These are phyloP conservation scores for Centroberyx gerrardi DNA, from an alignment of 2,797 vertebrate genomes.

Conservation along the genomic window DNA sequence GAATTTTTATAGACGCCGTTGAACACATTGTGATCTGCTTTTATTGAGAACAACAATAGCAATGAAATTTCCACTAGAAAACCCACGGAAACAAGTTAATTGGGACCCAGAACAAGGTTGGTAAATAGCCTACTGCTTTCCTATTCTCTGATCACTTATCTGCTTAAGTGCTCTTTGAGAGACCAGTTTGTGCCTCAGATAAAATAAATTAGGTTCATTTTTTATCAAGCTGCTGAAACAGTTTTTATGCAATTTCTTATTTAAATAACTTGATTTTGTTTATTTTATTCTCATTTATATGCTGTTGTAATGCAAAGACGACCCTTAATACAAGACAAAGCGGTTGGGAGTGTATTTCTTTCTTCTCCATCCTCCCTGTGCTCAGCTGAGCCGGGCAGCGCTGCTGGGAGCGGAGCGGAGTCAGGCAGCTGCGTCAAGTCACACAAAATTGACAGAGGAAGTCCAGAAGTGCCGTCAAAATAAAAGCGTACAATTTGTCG, in stretches of 20 bases:
- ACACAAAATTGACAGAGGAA: background rate
- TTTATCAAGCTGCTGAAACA: background rate
- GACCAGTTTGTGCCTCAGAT: slow-evolving; percentile 5
- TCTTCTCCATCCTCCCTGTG: slow-evolving; percentile 52
- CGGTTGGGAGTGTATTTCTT: slow-evolving; percentile 33
- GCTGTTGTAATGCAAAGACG: slow-evolving; percentile 10
- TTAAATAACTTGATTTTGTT: background rate
- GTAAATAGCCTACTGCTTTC: slow-evolving; percentile 73
- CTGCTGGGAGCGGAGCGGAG: slow-evolving; percentile 30
- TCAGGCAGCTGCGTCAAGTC: background rate
- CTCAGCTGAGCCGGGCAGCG: slow-evolving; percentile 52
- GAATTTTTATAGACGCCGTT: slow-evolving; percentile 74
- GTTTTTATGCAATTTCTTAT: background rate
- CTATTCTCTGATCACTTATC: background rate
- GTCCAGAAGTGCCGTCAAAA: slow-evolving; percentile 28
- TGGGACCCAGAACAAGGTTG: slow-evolving; percentile 96
- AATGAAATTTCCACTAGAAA: slow-evolving; percentile 99
- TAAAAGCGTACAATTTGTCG: slow-evolving; percentile 25
- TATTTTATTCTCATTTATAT: background rate
- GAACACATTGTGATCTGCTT: slow-evolving; percentile 47
- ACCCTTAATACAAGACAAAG: slow-evolving; percentile 27
- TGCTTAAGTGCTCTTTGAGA: slow-evolving; percentile 12
- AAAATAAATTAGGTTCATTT: slow-evolving; percentile 18
- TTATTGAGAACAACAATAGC: slow-evolving; percentile 85
- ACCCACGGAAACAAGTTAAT: slow-evolving; percentile 97